Percentiles rank a stretch among this genome's conserved stretches.
Evolutionary conservation across 2,113 vertebrate species (phyloP).

Genomic region (Okapia johnstoni): DNA sequence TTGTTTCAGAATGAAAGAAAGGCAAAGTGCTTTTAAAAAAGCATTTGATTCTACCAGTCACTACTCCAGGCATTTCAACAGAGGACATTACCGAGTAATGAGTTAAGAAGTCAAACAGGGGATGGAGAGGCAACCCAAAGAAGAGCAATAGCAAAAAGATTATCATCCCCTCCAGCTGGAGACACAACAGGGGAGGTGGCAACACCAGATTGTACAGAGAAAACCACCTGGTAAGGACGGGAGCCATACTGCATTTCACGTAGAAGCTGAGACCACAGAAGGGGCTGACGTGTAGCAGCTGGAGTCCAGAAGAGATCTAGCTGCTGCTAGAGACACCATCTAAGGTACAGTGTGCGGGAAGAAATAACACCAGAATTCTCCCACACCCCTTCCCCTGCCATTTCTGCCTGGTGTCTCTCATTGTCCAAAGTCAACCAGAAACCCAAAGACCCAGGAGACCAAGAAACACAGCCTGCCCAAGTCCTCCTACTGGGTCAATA

Average conservation of each 20-base stretch:
- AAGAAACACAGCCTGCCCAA: background rate
- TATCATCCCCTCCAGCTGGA: background rate
- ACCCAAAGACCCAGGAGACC: background rate
- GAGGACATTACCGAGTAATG: background rate
- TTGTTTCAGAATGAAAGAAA: background rate
- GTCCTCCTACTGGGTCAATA: background rate
- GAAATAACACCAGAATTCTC: background rate
- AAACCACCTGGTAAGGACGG: background rate
- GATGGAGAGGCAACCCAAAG: background rate
- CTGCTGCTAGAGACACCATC: background rate
- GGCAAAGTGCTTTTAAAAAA: background rate
- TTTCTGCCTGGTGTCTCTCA: background rate
- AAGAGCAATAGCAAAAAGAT: background rate
- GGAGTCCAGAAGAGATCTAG: background rate
- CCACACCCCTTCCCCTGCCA: background rate
- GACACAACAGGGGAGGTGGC: background rate
- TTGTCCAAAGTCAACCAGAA: background rate
- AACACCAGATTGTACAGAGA: background rate
- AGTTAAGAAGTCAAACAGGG: background rate
- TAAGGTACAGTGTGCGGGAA: background rate
- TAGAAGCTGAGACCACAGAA: background rate
- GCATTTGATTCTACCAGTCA: background rate
- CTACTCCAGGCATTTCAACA: background rate
- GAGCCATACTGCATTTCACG: background rate
- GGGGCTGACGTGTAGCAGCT: background rate